A percentile compares a stretch with the other conserved stretches of the same genome.
These are phyloP conservation scores for Sebastolobus alascanus DNA, from an alignment of 2,797 vertebrate genomes.

Conservation along the genomic window DNA sequence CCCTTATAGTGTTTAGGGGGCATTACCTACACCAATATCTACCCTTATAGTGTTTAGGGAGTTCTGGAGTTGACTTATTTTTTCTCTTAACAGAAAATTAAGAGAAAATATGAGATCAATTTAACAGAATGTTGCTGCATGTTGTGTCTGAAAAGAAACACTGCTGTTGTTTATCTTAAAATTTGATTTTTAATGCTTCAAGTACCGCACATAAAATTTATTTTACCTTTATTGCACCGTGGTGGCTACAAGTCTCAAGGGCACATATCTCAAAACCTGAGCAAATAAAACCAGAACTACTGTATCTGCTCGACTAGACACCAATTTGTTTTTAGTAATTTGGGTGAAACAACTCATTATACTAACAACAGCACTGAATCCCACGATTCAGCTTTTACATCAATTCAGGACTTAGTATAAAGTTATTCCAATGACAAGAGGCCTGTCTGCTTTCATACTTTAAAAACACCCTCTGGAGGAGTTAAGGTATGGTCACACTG, in stretches of 20 bases:
- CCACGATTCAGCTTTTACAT: background rate
- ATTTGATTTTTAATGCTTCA: background rate
- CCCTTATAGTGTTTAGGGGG: too few relatives aligned
- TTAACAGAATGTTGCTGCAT: background rate
- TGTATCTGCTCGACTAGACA: background rate
- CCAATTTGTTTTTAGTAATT: background rate
- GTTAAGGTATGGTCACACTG: background rate
- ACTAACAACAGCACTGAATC: background rate
- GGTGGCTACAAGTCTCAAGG: background rate
- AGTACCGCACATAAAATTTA: background rate
- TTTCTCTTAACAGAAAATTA: background rate
- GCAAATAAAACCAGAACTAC: constrained; percentile 11
- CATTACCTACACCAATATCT: too few relatives aligned
- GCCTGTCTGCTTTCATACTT: background rate
- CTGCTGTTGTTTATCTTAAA: background rate
- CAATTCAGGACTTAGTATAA: background rate
- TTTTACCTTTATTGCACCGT: background rate
- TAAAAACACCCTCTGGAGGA: background rate
- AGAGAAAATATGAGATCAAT: background rate
- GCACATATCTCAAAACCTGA: background rate
- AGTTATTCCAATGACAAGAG: background rate
- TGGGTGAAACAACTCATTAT: background rate
- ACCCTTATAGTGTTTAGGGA: too few relatives aligned
- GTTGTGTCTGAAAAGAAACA: background rate
- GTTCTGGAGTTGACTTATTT: too few relatives aligned